A percentile compares a stretch with the other conserved stretches of the same genome.
phyloP scores from a whole-genome alignment of 1,140 invertebrate species.

The Leptonema lineaticorne region DNA sequence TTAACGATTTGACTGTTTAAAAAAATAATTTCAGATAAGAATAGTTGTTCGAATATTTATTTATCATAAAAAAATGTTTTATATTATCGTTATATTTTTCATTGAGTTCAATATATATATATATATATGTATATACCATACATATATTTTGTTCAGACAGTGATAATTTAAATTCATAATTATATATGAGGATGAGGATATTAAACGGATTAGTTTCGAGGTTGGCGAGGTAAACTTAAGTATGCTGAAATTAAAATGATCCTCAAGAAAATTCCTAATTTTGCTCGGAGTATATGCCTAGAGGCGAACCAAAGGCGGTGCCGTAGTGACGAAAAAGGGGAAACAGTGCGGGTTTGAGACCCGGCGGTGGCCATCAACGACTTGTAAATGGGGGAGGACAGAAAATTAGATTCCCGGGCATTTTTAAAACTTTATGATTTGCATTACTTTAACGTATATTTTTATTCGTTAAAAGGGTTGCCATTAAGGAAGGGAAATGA shows the following conservation, averaged over 20 bases:
- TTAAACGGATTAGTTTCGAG: too few species aligned
- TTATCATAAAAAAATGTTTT: too few species aligned
- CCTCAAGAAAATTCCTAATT: conserved; percentile 11
- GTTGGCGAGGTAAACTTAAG: background rate
- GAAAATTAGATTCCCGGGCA: conserved; percentile 40
- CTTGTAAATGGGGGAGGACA: conserved; percentile 31
- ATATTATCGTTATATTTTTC: too few species aligned
- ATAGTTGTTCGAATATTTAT: too few species aligned
- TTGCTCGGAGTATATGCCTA: background rate
- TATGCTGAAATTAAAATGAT: background rate
- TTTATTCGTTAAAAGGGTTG: conserved; percentile 41
- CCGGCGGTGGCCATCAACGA: conserved; percentile 21
- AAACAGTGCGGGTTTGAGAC: too few species aligned
- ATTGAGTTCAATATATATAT: too few species aligned
- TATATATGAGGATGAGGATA: too few species aligned
- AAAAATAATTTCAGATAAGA: too few species aligned
- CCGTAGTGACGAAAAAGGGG: background rate
- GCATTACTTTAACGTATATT: conserved; percentile 39
- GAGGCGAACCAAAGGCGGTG: background rate
- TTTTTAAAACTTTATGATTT: conserved; percentile 42
- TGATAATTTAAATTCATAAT: too few species aligned
- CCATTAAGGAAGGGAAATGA: conserved; percentile 35
- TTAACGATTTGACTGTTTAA: too few species aligned
- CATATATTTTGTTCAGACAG: too few species aligned
- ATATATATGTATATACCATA: too few species aligned